These are phyloP conservation scores for Conistra vaccinii DNA, from an alignment of 2,888 invertebrate genomes.

Conservation along the genomic window DNA sequence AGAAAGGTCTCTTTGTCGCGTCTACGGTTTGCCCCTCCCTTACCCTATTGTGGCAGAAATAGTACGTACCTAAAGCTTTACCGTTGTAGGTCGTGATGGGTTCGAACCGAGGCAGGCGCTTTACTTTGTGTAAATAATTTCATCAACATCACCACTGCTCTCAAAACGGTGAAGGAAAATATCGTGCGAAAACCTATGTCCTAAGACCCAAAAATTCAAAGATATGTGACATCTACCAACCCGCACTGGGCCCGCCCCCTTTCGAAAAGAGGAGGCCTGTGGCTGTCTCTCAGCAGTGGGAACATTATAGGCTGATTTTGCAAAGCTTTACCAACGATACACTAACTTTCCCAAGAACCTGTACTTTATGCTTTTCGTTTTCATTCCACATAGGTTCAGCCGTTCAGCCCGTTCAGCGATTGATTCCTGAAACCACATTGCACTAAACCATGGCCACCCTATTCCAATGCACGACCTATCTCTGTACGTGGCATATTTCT, in stretches of 20 bases:
- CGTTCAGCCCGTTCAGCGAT: neutral
- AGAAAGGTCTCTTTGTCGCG: neutral
- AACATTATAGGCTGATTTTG: too few relatives aligned
- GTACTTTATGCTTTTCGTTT: neutral
- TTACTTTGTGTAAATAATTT: too few relatives aligned
- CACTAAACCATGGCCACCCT: conserved; percentile 70
- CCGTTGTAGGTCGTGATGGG: neutral
- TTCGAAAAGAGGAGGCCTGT: too few relatives aligned
- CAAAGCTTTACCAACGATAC: neutral
- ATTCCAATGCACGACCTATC: conserved; percentile 77
- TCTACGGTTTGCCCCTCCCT: neutral
- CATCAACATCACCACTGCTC: too few relatives aligned
- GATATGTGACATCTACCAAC: too few relatives aligned
- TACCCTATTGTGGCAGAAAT: neutral
- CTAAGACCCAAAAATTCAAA: too few relatives aligned
- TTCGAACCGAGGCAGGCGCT: too few relatives aligned
- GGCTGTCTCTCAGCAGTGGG: too few relatives aligned
- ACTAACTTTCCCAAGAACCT: neutral
- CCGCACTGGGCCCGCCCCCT: too few relatives aligned
- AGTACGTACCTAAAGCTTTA: neutral
- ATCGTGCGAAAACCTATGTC: too few relatives aligned
- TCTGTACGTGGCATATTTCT: conserved; percentile 73
- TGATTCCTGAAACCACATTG: neutral
- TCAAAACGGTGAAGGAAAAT: too few relatives aligned
- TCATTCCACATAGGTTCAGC: neutral